Conservation (phyloP, 2,797 vertebrate genomes). For the Malurus splendens region DNA sequence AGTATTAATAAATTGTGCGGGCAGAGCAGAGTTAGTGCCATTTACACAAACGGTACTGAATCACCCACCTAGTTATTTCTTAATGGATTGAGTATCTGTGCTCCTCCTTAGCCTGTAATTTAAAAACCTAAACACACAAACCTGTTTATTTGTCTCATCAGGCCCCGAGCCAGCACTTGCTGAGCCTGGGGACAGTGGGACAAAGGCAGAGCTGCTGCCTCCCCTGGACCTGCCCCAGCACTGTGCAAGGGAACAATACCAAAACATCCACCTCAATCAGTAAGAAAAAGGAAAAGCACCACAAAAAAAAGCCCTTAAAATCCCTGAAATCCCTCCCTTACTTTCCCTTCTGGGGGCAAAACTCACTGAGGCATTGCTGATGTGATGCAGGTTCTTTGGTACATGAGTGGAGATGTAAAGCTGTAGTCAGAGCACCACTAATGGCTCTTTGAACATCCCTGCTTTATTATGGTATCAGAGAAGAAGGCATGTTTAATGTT, state of each 20-base stretch:
- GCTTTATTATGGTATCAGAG: constrained; percentile 25
- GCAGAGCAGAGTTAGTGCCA: constrained; percentile 43
- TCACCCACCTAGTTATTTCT: constrained; percentile 58
- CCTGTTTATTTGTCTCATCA: constrained; percentile 35
- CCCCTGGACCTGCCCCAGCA: not conserved
- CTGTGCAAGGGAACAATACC: not conserved
- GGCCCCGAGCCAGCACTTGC: not conserved
- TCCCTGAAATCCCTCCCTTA: not conserved
- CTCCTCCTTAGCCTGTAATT: constrained; percentile 46
- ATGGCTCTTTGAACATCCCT: constrained; percentile 38
- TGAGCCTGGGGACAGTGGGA: not conserved
- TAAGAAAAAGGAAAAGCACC: not conserved
- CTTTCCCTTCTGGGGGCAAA: constrained; percentile 20
- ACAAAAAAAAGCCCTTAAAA: not conserved
- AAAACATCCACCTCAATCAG: not conserved
- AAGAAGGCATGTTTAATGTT: constrained; percentile 39
- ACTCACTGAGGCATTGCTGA: constrained; percentile 28
- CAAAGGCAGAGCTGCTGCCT: constrained; percentile 6
- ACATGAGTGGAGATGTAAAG: constrained; percentile 18
- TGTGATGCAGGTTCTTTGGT: not conserved
- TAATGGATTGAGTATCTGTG: constrained; percentile 60
- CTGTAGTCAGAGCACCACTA: constrained; percentile 6
- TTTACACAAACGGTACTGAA: constrained; percentile 61
- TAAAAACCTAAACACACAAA: constrained; percentile 38
- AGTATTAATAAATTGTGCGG: constrained; percentile 64